These are phyloP conservation scores for Ooceraea biroi DNA, from an alignment of 1,140 invertebrate genomes.

Conservation along the genomic window DNA sequence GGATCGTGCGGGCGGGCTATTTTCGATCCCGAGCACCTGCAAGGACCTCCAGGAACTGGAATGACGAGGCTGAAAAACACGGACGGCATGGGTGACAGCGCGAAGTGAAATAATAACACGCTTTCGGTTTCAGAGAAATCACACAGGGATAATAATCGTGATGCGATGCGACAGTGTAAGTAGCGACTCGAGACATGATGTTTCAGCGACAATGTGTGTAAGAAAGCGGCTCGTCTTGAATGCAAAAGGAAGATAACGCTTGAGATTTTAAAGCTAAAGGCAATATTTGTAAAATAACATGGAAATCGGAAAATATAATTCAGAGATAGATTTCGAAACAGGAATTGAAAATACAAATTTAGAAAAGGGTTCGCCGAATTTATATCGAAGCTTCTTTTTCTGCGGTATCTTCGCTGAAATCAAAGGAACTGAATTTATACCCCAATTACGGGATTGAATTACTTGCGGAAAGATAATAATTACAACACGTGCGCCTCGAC, in stretches of 20 bases:
- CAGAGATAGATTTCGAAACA: too few relatives aligned
- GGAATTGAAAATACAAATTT: neutral
- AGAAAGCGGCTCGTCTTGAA: neutral
- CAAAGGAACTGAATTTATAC: neutral
- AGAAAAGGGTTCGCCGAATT: neutral
- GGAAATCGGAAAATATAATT: too few relatives aligned
- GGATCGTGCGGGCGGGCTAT: neutral
- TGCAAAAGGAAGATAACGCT: neutral
- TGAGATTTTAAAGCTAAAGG: neutral
- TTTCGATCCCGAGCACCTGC: slow-evolving; percentile 40
- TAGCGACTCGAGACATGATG: neutral
- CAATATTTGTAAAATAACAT: too few relatives aligned
- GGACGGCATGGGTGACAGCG: slow-evolving; percentile 9
- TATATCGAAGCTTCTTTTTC: neutral
- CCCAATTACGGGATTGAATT: neutral
- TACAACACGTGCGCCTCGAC: neutral
- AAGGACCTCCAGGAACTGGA: neutral
- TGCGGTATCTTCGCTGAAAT: neutral
- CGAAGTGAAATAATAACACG: slow-evolving; percentile 32
- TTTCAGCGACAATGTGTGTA: neutral
- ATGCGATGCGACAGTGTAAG: neutral
- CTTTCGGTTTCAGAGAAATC: slow-evolving; percentile 28
- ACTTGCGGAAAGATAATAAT: neutral
- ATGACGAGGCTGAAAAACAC: neutral
- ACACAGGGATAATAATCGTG: slow-evolving; percentile 8